Base-by-base conservation (phyloP, 2,888 invertebrate species). In the Agrotis segetum region DNA sequence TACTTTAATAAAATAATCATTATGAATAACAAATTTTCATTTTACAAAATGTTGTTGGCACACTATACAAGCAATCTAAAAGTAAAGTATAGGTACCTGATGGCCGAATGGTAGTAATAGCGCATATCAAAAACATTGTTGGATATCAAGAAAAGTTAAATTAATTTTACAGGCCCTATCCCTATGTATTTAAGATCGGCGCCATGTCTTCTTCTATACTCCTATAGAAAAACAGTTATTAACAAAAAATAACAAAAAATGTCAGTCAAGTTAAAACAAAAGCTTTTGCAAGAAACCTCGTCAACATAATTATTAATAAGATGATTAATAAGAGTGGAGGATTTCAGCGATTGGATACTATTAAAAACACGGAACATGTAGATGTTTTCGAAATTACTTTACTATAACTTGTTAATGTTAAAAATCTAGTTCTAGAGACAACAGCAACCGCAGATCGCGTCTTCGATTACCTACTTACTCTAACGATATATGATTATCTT, bases 241-340 rank as follows among this genome's bases (percentile, higher is more conserved):
- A 50, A 19, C 24, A 66, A 49, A 56, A 46, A 24, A 52, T 52
- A 24, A 55, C 49, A 66, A 58, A 21, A 65, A 50, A 52, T 61
- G 53, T 66, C 63, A 76, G 65, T 55, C 34, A 56, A 69, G 47
- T 52, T 21, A n/a, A 29, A 52, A 53, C 59, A 52, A n/a, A 47
- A 52, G 40, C 61, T 63, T 72, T 78, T 79, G 72, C 84, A 83
- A 81, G 55, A 85, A 83, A 76, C 83, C 85, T 76, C 81, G 78
- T 81, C 68, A 83, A 58, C 65, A 74, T 9, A n/a, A n/a, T n/a
- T n/a, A 77, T 72, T 61, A 61, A 64, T 50, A 67, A 61, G 63
- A 24, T 61, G 29, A 64, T 65, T 65, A 52, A 62, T 62, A 52
- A 70, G 69, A 47, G 64, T 67, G 81, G 75, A 61, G 77, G 73